phyloP scores from a whole-genome alignment of 2,113 vertebrate genomes.

The Sakesphorus luctuosus region DNA sequence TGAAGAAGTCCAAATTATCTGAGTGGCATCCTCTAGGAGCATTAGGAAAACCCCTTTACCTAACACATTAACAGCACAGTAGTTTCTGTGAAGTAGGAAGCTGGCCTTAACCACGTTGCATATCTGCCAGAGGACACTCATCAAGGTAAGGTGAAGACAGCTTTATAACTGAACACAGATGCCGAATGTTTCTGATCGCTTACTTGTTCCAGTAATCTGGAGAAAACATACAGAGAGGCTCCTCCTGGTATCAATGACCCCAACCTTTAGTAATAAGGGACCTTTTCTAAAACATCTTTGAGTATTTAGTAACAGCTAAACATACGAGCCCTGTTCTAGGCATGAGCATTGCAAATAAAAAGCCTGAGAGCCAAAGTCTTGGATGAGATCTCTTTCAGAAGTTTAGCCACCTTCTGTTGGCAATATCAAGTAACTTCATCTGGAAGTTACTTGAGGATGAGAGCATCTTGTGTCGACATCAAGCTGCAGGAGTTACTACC shows the following conservation, averaged over 20 bases:
- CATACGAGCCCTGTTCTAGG: neutral
- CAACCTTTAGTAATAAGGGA: neutral
- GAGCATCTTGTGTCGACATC: neutral
- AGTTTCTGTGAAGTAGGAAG: neutral
- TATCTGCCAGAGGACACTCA: neutral
- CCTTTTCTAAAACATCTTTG: neutral
- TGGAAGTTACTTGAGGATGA: neutral
- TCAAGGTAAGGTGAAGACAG: neutral
- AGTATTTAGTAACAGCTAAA: neutral
- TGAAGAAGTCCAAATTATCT: neutral
- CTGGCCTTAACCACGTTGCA: neutral
- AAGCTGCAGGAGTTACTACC: neutral
- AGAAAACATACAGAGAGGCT: neutral
- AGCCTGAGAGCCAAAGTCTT: neutral
- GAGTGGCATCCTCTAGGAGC: neutral
- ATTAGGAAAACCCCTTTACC: neutral
- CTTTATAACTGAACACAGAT: slow-evolving; percentile 15
- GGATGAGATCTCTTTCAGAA: neutral
- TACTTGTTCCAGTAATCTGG: neutral
- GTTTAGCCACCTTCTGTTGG: neutral
- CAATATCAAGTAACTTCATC: fast-evolving
- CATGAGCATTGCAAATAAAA: neutral
- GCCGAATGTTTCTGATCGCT: neutral
- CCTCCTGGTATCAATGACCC: neutral
- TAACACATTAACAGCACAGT: neutral